Evolutionary conservation across 2,113 vertebrate genomes (phyloP).

Genomic region (Apus apus): DNA sequence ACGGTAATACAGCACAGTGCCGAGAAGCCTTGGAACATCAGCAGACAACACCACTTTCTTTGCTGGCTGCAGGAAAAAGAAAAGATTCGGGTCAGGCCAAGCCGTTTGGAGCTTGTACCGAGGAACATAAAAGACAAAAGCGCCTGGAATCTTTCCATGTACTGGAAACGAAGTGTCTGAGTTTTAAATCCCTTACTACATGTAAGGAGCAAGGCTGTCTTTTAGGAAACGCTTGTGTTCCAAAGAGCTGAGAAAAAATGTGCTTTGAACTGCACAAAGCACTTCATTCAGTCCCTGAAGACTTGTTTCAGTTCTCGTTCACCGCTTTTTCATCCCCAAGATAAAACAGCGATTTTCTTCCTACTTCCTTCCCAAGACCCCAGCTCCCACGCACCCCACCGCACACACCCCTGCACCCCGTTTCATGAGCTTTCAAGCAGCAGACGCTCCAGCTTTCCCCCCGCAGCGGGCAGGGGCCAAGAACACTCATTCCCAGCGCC

Average conservation of each 20-base stretch:
- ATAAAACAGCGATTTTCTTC: neutral
- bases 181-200: neutral
- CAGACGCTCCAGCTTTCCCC: neutral
- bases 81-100: neutral
- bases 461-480: neutral
- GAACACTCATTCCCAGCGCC: neutral
- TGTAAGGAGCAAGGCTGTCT: neutral
- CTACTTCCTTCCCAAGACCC: neutral
- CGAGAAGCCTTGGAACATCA: neutral
- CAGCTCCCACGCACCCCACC: neutral
- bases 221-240: neutral
- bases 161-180: neutral
- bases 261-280: neutral
- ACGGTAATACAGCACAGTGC: neutral
- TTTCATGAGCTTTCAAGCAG: fast-evolving
- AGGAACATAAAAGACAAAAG: neutral
- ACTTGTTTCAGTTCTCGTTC: neutral
- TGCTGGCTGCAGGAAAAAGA: neutral
- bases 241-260: neutral
- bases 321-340: neutral
- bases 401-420: neutral
- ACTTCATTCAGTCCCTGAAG: neutral
- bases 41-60: neutral
- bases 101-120: neutral
- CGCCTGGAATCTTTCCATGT: neutral